A percentile compares a stretch with the other conserved stretches of the same genome.
Evolutionary conservation across 2,113 vertebrate species (phyloP).

Genomic region (Nicator chloris): DNA sequence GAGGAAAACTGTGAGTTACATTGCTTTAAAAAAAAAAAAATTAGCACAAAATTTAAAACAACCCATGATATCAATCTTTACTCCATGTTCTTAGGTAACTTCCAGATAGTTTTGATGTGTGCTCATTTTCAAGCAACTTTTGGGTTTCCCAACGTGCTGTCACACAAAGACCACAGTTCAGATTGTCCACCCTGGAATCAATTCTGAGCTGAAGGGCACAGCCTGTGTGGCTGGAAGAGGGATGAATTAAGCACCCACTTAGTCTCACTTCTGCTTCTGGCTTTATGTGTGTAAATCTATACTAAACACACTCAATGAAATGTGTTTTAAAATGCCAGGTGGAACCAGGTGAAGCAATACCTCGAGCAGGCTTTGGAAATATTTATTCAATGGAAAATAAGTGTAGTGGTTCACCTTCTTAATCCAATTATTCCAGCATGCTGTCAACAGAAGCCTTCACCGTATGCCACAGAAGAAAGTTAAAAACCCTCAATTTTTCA

Average conservation of each 20-base stretch:
- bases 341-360: not conserved
- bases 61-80: not conserved
- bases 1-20: not conserved
- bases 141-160: not conserved
- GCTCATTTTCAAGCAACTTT: not conserved
- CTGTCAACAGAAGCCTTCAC: not conserved
- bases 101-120: not conserved
- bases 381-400: not conserved
- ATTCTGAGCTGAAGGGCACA: not conserved
- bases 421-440: not conserved
- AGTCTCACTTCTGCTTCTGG: not conserved
- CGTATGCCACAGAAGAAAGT: not conserved
- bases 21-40: not conserved
- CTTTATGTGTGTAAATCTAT: not conserved
- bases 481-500: not conserved
- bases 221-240: not conserved
- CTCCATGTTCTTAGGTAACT: not conserved
- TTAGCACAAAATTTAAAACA: not conserved
- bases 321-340: not conserved
- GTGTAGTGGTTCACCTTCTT: not conserved
- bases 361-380: not conserved
- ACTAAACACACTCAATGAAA: not conserved
- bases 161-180: not conserved
- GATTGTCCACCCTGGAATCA: not conserved
- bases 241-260: not conserved